phyloP scores from a whole-genome alignment of 2,888 invertebrate species.

The Cylindroiulus punctatus region DNA sequence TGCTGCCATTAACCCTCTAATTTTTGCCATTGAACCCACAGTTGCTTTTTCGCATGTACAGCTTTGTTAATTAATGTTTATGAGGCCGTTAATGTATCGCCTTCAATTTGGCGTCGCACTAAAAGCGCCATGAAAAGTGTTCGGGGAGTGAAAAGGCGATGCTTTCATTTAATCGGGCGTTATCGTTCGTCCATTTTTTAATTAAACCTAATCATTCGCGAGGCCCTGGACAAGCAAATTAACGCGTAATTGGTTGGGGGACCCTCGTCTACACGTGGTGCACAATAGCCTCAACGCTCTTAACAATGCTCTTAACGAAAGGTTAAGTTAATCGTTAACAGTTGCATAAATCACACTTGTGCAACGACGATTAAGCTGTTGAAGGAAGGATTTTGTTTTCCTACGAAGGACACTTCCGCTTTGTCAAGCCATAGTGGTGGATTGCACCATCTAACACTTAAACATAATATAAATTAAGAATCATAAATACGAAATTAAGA shows the following conservation, averaged over 20 bases:
- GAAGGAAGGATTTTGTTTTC: too few relatives aligned
- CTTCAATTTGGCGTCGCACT: not conserved
- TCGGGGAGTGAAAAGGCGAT: not conserved
- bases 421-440: too few relatives aligned
- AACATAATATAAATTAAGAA: too few relatives aligned
- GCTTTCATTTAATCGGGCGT: not conserved
- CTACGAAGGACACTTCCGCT: too few relatives aligned
- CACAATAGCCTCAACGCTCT: not conserved
- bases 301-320: conserved; percentile 3
- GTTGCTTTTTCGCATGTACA: not conserved
- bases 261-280: not conserved
- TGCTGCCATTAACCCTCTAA: not conserved
- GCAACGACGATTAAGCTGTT: not conserved
- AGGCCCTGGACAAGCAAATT: not conserved
- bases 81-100: not conserved
- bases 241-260: not conserved
- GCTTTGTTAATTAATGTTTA: conserved; percentile 18
- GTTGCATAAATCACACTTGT: not conserved
- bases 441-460: too few relatives aligned
- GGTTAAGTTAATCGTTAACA: not conserved
- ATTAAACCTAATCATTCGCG: not conserved
- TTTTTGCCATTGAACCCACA: conserved; percentile 18
- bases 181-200: conserved; percentile 9
- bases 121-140: conserved; percentile 7
- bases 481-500: too few relatives aligned